A percentile compares a stretch with the other conserved stretches of the same genome.
Evolutionary conservation across 2,797 vertebrate species (phyloP).

Genomic region (Mormyrops attenuatus): DNA sequence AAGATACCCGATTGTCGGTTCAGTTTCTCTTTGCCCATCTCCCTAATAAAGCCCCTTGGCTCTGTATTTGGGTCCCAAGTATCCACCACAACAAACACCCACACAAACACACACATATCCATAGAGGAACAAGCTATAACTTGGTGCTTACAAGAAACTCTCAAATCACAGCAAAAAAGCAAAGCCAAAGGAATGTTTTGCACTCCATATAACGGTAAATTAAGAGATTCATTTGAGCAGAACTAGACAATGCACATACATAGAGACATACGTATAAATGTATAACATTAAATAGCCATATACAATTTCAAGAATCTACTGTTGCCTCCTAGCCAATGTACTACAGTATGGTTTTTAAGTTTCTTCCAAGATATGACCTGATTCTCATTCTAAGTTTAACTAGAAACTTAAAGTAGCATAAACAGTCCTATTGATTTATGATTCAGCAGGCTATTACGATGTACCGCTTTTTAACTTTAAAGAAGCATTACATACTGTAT

Average conservation of each 20-base stretch:
- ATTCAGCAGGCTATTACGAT: background rate
- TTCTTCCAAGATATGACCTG: background rate
- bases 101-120: background rate
- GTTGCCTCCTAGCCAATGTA: background rate
- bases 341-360: background rate
- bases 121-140: background rate
- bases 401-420: slow-evolving; percentile 3
- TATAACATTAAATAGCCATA: background rate
- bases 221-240: background rate
- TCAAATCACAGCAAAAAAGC: background rate
- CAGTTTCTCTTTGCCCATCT: background rate
- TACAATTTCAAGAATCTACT: background rate
- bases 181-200: too few relatives aligned
- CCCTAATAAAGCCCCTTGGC: background rate
- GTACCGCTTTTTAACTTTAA: background rate
- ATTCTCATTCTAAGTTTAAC: slow-evolving; percentile 1
- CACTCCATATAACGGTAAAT: background rate
- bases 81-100: background rate
- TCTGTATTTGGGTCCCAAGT: background rate
- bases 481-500: background rate
- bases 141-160: background rate
- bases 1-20: background rate
- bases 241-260: background rate
- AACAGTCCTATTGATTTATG: background rate
- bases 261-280: background rate